Conservation (phyloP, 2,888 invertebrate genomes). For the Pseudoips prasinana region DNA sequence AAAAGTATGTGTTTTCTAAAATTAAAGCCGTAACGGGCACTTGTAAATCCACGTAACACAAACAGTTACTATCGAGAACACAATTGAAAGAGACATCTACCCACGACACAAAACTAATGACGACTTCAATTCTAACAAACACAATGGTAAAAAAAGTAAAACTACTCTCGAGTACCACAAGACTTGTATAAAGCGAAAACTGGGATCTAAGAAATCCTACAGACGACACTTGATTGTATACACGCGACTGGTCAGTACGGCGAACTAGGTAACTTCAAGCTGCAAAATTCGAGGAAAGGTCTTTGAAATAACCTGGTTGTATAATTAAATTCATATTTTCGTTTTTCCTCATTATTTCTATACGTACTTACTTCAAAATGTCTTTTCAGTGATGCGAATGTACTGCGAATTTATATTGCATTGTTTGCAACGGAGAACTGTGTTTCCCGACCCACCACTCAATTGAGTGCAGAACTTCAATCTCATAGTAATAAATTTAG, state of each 20-base stretch:
- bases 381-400: too few species aligned
- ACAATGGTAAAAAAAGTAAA: slow-evolving; percentile 29
- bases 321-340: slow-evolving; percentile 22
- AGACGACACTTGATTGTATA: slow-evolving; percentile 46
- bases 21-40: slow-evolving; percentile 13
- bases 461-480: too few species aligned
- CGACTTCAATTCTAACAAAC: slow-evolving; percentile 34
- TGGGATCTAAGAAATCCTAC: slow-evolving; percentile 37
- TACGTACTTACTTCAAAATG: slow-evolving; percentile 3
- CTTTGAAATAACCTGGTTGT: slow-evolving; percentile 8
- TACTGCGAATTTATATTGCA: too few species aligned
- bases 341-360: slow-evolving; percentile 1
- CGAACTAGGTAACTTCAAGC: slow-evolving; percentile 27
- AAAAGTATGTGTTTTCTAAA: too few species aligned
- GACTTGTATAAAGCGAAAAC: slow-evolving; percentile 40
- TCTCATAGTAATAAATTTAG: too few species aligned
- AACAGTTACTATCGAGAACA: slow-evolving; percentile 26
- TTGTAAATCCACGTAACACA: slow-evolving; percentile 25
- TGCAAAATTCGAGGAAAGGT: slow-evolving; percentile 17
- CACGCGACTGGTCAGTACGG: slow-evolving; percentile 43
- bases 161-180: slow-evolving; percentile 36
- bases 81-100: slow-evolving; percentile 35
- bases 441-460: too few species aligned
- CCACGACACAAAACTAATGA: slow-evolving; percentile 35
- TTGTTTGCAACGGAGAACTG: too few species aligned